Conservation (phyloP, 2,888 invertebrate species). For the Branchellion lobata region DNA sequence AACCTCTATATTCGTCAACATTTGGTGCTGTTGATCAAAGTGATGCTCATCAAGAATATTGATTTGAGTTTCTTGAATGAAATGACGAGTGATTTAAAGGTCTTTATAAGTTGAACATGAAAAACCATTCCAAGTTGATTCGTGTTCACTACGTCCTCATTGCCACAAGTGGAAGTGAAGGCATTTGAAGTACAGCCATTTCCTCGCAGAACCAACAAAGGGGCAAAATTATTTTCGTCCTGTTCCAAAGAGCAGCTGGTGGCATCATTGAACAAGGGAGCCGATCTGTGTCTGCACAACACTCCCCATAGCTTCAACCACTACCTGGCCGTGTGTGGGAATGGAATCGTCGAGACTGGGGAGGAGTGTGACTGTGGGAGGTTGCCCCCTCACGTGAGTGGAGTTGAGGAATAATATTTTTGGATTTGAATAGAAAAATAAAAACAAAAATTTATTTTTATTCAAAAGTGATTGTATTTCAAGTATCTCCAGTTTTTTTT, state of each 20-base stretch:
- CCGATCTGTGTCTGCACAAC: conserved; percentile 32
- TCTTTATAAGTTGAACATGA: too few relatives aligned
- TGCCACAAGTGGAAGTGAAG: too few relatives aligned
- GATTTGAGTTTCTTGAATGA: too few relatives aligned
- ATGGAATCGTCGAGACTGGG: conserved; percentile 24
- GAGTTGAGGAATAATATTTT: too few relatives aligned
- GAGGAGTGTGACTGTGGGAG: conserved; percentile 40
- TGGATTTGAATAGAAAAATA: not conserved
- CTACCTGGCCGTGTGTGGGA: conserved; percentile 20
- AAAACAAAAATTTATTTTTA: not conserved
- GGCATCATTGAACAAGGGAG: not conserved
- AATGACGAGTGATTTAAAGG: too few relatives aligned
- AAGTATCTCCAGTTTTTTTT: too few relatives aligned
- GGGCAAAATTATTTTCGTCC: conserved; percentile 5
- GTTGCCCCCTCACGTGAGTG: conserved; percentile 26
- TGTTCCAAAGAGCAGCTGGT: conserved; percentile 11
- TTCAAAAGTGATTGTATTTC: not conserved
- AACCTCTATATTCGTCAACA: too few relatives aligned
- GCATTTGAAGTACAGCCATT: too few relatives aligned
- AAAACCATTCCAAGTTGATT: too few relatives aligned
- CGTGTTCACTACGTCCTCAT: too few relatives aligned
- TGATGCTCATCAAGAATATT: too few relatives aligned
- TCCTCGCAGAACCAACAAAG: not conserved
- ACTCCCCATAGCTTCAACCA: not conserved
- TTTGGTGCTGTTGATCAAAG: too few relatives aligned